phyloP scores from a whole-genome alignment of 2,113 vertebrate species.

The Platichthys flesus region DNA sequence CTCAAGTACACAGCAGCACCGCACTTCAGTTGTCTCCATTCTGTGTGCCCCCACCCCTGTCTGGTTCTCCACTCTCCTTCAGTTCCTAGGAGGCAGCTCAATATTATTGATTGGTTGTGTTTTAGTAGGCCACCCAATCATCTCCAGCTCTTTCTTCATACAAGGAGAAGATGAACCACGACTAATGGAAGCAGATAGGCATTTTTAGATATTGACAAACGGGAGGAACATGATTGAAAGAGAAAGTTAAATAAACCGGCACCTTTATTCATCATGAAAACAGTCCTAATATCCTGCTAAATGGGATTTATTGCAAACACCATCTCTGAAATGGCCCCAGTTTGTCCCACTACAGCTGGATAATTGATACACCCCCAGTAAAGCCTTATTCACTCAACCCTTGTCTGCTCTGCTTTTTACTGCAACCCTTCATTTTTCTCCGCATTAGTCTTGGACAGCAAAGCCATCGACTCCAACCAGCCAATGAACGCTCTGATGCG shows the following conservation, averaged over 20 bases:
- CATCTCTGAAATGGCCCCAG: constrained; percentile 11
- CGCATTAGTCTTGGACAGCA: constrained; percentile 92
- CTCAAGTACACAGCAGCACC: not conserved
- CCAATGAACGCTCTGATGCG: constrained; percentile 99
- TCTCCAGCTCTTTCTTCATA: constrained; percentile 53
- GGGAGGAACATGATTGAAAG: constrained; percentile 45
- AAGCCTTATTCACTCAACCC: constrained; percentile 15
- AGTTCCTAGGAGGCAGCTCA: constrained; percentile 63
- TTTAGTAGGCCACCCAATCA: constrained; percentile 67
- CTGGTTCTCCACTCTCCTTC: constrained; percentile 31
- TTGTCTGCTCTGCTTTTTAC: constrained; percentile 12
- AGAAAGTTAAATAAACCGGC: constrained; percentile 31
- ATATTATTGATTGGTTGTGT: constrained; percentile 75
- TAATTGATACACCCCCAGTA: constrained; percentile 24
- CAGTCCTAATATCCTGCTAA: constrained; percentile 21
- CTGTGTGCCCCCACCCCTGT: not conserved
- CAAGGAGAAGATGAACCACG: constrained; percentile 54
- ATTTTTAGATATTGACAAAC: constrained; percentile 59
- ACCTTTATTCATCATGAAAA: constrained; percentile 49
- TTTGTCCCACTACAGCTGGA: constrained; percentile 20
- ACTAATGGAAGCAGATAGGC: constrained; percentile 60
- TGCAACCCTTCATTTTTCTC: constrained; percentile 3
- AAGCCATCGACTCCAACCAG: constrained; percentile 97
- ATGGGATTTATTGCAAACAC: constrained; percentile 37
- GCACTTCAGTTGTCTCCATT: constrained; percentile 21